These are phyloP conservation scores for Archips xylosteana DNA, from an alignment of 2,888 invertebrate genomes.

Conservation along the genomic window DNA sequence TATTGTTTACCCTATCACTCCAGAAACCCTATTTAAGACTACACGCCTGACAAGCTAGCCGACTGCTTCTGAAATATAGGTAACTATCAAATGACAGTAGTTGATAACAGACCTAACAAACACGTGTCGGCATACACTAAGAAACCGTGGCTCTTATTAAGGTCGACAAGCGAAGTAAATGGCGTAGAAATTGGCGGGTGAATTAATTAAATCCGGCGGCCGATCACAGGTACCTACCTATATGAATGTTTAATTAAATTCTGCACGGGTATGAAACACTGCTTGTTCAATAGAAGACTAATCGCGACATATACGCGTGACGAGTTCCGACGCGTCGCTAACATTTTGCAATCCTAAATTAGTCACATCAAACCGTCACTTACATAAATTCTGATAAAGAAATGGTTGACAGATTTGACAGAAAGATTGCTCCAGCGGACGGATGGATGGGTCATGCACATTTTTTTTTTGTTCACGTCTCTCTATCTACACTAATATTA, in stretches of 20 bases:
- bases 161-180: slow-evolving; percentile 10
- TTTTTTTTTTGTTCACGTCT: too few species aligned
- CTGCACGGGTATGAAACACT: neutral
- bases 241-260: neutral
- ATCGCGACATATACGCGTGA: neutral
- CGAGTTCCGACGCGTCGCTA: neutral
- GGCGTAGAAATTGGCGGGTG: slow-evolving; percentile 14
- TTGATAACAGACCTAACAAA: neutral
- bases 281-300: neutral
- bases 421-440: too few species aligned
- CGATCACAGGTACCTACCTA: neutral
- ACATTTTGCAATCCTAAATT: neutral
- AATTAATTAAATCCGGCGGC: slow-evolving; percentile 7
- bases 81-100: too few species aligned
- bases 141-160: slow-evolving; percentile 2
- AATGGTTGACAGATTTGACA: neutral
- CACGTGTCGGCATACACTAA: neutral
- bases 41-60: too few species aligned
- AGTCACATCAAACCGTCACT: neutral
- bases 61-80: too few species aligned
- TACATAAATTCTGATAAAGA: neutral
- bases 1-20: too few species aligned
- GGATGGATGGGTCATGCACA: too few species aligned
- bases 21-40: too few species aligned
- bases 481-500: too few species aligned